Conservation (phyloP, 2,113 vertebrate genomes). For the Eulemur macaco region DNA sequence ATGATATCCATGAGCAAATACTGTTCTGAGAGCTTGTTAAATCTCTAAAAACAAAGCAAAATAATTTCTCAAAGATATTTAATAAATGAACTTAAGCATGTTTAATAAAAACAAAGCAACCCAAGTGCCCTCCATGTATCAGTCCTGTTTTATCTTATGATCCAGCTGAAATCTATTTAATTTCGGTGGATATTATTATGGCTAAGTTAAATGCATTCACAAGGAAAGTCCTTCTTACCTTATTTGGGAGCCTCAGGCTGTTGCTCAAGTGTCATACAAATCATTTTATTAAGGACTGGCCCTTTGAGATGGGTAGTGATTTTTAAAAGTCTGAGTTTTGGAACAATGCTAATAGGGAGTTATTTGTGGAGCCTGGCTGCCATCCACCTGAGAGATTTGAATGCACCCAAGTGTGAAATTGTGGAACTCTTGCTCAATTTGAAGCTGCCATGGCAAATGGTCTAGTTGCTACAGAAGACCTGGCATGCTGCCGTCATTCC, state of each 20-base stretch:
- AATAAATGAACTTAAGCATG: background rate
- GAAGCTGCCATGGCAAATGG: background rate
- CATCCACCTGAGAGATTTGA: conserved; percentile 40
- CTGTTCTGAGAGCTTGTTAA: background rate
- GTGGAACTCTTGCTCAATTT: conserved; percentile 35
- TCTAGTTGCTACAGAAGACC: background rate
- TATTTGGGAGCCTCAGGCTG: background rate
- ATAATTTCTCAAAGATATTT: background rate
- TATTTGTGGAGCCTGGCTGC: conserved; percentile 25
- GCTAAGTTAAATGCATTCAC: background rate
- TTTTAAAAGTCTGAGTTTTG: conserved; percentile 34
- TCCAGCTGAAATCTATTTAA: background rate
- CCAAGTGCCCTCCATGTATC: background rate
- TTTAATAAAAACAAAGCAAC: background rate
- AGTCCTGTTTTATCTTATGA: background rate
- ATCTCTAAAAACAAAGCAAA: background rate
- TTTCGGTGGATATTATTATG: background rate
- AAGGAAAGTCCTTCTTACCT: background rate
- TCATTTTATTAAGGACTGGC: conserved; percentile 8
- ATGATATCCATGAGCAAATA: background rate
- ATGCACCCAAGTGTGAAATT: conserved; percentile 53
- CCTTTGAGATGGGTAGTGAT: background rate
- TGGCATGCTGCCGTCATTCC: background rate
- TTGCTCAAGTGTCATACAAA: background rate
- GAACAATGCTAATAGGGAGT: background rate